phyloP scores from a whole-genome alignment of 2,797 vertebrate species.

The Synanceia verrucosa region DNA sequence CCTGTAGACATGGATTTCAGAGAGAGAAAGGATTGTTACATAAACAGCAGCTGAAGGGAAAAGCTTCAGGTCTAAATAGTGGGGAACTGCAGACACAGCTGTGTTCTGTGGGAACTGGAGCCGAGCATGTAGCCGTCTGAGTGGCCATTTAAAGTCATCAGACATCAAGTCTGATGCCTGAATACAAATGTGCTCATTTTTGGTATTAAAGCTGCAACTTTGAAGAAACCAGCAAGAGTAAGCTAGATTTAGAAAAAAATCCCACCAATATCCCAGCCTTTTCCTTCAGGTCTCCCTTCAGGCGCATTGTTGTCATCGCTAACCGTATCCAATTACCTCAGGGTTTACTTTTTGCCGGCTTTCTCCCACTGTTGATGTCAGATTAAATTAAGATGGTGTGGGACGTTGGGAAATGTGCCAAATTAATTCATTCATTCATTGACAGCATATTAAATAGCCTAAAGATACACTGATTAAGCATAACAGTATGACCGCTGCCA shows the following conservation, averaged over 20 bases:
- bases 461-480: too few relatives aligned
- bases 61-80: neutral
- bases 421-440: too few relatives aligned
- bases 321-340: too few relatives aligned
- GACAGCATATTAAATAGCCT: too few relatives aligned
- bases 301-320: neutral
- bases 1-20: constrained; percentile 8
- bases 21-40: constrained; percentile 12
- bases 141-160: constrained; percentile 16
- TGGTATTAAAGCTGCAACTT: neutral
- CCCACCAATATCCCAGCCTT: too few relatives aligned
- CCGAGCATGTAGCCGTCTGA: neutral
- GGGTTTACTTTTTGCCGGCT: too few relatives aligned
- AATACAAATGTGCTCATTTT: constrained; percentile 27
- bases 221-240: neutral
- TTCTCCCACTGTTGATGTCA: too few relatives aligned
- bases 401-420: too few relatives aligned
- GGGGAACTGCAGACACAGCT: neutral
- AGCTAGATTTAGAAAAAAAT: neutral
- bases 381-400: too few relatives aligned
- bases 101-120: neutral
- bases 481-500: too few relatives aligned
- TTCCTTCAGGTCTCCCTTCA: neutral
- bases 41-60: neutral
- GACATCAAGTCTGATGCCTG: neutral